These are phyloP conservation scores for Cyphomyrus plagiostoma DNA, from an alignment of 2,113 vertebrate genomes.

Conservation along the genomic window DNA sequence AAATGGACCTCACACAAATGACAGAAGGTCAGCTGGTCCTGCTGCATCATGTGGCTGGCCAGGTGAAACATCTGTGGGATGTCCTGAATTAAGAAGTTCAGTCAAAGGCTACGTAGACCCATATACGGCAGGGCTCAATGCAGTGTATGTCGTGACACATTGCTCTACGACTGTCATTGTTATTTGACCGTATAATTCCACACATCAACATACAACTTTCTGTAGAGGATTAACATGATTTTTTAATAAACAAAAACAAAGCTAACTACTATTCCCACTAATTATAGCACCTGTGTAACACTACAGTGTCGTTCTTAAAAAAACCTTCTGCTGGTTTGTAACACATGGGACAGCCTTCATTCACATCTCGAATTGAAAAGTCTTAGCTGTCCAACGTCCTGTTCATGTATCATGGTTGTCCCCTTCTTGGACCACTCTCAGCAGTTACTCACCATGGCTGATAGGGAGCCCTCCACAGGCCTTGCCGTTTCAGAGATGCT, in stretches of 20 bases:
- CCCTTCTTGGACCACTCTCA: neutral
- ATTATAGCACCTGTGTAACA: constrained; percentile 26
- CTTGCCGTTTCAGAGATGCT: neutral
- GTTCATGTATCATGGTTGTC: neutral
- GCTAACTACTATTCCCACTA: constrained; percentile 32
- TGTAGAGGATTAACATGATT: neutral
- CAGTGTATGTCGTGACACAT: neutral
- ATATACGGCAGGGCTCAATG: neutral
- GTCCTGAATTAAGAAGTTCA: neutral
- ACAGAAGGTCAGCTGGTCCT: neutral
- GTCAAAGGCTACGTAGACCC: neutral
- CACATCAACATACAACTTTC: neutral
- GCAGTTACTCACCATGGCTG: neutral
- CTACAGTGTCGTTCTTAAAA: constrained; percentile 31
- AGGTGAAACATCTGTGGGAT: neutral
- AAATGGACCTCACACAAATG: neutral
- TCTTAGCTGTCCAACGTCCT: neutral
- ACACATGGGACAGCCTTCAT: neutral
- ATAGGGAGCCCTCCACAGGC: neutral
- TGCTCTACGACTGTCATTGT: neutral
- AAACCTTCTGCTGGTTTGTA: neutral
- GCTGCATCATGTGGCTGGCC: neutral
- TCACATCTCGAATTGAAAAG: neutral
- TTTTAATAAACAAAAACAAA: constrained; percentile 21
- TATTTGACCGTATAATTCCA: neutral